Evolutionary conservation across 2,113 vertebrate species (phyloP).

Genomic region (Megaceryle maxima): DNA sequence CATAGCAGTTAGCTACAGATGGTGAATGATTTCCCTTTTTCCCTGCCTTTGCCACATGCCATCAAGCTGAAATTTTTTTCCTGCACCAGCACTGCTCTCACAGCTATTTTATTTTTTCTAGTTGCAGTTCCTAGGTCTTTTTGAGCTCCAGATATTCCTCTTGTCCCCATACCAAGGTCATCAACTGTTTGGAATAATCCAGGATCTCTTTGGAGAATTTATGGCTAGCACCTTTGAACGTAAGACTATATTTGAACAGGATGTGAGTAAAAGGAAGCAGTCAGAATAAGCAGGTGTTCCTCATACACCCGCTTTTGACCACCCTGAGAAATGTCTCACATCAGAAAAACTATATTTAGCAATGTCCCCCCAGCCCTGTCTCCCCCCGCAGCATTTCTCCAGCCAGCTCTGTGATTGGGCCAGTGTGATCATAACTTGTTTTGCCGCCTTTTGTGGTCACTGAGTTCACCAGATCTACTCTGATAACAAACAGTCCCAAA

Average conservation of each 20-base stretch:
- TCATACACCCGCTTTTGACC: slow-evolving; percentile 36
- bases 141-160: neutral
- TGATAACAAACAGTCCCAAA: neutral
- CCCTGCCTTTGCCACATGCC: neutral
- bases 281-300: slow-evolving; percentile 48
- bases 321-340: slow-evolving; percentile 27
- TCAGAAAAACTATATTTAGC: slow-evolving; percentile 69
- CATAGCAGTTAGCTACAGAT: neutral
- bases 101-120: neutral
- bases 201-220: slow-evolving; percentile 4
- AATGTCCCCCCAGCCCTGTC: neutral
- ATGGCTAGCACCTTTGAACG: neutral
- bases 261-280: slow-evolving; percentile 79
- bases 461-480: neutral
- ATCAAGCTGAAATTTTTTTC: neutral
- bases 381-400: neutral
- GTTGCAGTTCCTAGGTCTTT: neutral
- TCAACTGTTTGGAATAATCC: slow-evolving; percentile 1
- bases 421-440: neutral
- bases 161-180: neutral
- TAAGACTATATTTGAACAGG: slow-evolving; percentile 52
- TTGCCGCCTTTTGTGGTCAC: neutral
- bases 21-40: neutral
- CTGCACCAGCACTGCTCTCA: neutral
- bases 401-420: neutral